Evolutionary conservation across 30 jellyfish, hydroid and myxozoan genomes (phyloP), one percentile per base, ranked within the genome.

Genomic region (Aurelia coerulea): DNA sequence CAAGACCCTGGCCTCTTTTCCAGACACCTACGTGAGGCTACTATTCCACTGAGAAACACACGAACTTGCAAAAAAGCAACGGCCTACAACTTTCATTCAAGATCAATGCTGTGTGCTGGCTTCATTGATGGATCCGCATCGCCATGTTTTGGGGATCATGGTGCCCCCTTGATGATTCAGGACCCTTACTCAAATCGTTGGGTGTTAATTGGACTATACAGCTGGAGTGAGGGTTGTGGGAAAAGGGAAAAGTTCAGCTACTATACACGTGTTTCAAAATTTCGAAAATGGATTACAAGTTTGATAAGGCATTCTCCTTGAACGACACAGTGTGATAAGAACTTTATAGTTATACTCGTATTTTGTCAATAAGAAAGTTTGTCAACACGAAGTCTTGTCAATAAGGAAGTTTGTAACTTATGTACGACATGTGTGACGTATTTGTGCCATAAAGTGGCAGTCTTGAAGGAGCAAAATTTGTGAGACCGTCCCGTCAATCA

Each of bases 171-270:
- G 23, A 88, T 77, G 29, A 88, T 75, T 42, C 91, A 87, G 65
- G 96, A 93, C 51, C 96, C 98, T 23, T 81, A n/a, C 14, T 42
- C 97, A 10, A 69, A 59, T 17, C 66, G 88, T 46, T 93, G 98
- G 98, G 91, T 88, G 37, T 74, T 93, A 33, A 63, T 88, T 35
- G 98, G 98, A 12, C 71, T 93, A 33, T 88, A 72, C 86, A 93
- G 98, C 73, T 93, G 98, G 98, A 79, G 97, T 49, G 97, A 88
- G 32, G 97, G 97, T 7, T 93, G 98, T 80, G 96, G 93, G 50
- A 88, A 80, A 23, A 87, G 76, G 64, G 81, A 76, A 60, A 88
- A 76, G 64, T 93, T 59, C 88, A 93, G 97, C 67, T 88, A 88
- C 82, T 93, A 35, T 74, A 93, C 98, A 3, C 86, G 96, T 12